Percentiles rank a stretch among this genome's conserved stretches.
phyloP scores from a whole-genome alignment of 1,140 invertebrate genomes.

The Pseudomyrmex sp. region DNA sequence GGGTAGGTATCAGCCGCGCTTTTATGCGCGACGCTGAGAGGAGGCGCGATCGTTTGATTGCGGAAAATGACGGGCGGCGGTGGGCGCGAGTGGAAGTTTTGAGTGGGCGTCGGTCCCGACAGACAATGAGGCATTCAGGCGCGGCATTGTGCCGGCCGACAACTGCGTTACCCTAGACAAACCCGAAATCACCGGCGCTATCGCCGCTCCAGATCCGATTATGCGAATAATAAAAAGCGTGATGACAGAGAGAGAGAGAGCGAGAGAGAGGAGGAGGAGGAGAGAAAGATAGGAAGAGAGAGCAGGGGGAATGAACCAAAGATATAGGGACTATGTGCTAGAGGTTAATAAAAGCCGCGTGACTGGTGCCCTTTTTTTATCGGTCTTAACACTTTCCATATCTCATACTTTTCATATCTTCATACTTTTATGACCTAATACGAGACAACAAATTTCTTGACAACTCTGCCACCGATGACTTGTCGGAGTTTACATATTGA shows the following conservation, averaged over 20 bases:
- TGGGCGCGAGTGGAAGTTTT: conserved; percentile 77
- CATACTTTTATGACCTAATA: neutral
- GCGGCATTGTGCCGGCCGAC: conserved; percentile 77
- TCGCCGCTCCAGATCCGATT: conserved; percentile 81
- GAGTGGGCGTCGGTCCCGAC: conserved; percentile 79
- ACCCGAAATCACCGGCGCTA: conserved; percentile 82
- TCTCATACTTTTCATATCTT: conserved; percentile 2
- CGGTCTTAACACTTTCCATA: conserved; percentile 20
- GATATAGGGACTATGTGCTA: neutral
- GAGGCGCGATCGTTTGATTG: conserved; percentile 76
- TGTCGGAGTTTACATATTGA: too few species aligned
- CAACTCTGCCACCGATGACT: neutral
- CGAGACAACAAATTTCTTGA: neutral
- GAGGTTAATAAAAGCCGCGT: conserved; percentile 63
- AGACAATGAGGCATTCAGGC: conserved; percentile 82
- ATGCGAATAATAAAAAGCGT: conserved; percentile 81
- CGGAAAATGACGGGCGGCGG: conserved; percentile 75
- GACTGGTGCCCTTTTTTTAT: conserved; percentile 28
- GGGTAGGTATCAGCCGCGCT: conserved; percentile 36
- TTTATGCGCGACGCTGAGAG: conserved; percentile 47
- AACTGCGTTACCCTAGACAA: conserved; percentile 84
- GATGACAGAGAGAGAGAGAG: conserved; percentile 37
- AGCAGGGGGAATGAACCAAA: neutral
- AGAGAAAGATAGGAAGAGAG: conserved; percentile 48
- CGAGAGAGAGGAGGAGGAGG: conserved; percentile 16